A percentile compares a stretch with the other conserved stretches of the same genome.
Conservation (phyloP, 1,140 invertebrate genomes). For the Drosophila setifemur region DNA sequence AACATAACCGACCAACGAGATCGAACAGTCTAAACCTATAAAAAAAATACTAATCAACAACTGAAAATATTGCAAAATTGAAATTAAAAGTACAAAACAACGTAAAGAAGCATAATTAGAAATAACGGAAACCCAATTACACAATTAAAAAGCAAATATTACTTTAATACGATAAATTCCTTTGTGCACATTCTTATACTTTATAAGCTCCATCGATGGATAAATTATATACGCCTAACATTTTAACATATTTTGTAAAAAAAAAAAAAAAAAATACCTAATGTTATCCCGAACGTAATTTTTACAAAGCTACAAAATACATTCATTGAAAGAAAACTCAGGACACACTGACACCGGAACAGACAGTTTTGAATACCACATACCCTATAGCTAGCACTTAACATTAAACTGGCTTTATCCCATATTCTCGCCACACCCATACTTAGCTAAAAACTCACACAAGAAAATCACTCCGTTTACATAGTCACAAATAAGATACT, state of each 20-base stretch:
- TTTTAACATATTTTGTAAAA: not conserved
- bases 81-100: slow-evolving; percentile 77
- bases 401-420: not conserved
- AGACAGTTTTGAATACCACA: slow-evolving; percentile 82
- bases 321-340: slow-evolving; percentile 25
- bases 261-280: not conserved
- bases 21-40: slow-evolving; percentile 15
- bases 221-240: too few species aligned
- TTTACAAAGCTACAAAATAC: slow-evolving; percentile 62
- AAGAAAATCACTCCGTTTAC: not conserved
- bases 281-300: not conserved
- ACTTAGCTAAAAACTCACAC: not conserved
- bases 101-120: slow-evolving; percentile 17
- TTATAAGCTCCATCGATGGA: too few species aligned
- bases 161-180: not conserved
- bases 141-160: not conserved
- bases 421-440: not conserved
- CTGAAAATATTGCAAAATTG: slow-evolving; percentile 51
- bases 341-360: slow-evolving; percentile 82
- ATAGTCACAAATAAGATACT: not conserved
- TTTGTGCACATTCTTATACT: too few species aligned
- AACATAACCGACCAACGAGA: slow-evolving; percentile 23
- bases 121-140: slow-evolving; percentile 1
- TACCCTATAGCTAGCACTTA: slow-evolving; percentile 78
- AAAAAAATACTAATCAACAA: slow-evolving; percentile 25